A percentile compares a stretch with the other conserved stretches of the same genome.
Evolutionary conservation across 2,113 vertebrate species (phyloP).

Genomic region (Brevimyrus niger): DNA sequence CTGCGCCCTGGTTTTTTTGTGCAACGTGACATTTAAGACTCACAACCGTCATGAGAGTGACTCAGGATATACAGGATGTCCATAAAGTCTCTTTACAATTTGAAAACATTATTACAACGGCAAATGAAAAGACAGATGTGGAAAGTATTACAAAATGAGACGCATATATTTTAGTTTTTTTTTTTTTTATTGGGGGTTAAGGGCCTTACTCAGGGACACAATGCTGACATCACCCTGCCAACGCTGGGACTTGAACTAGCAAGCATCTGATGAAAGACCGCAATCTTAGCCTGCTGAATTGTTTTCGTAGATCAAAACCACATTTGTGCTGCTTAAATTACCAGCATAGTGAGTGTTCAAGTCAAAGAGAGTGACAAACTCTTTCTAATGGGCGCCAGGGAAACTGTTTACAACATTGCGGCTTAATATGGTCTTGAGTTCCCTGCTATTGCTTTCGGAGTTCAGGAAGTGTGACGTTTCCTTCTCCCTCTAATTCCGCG

Average conservation of each 20-base stretch:
- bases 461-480: neutral
- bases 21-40: neutral
- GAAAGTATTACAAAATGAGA: no score
- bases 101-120: no score
- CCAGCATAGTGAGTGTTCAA: neutral
- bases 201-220: neutral
- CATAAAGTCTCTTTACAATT: no score
- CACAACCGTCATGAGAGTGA: neutral
- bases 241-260: neutral
- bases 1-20: neutral
- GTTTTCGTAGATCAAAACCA: neutral
- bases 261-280: neutral
- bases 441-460: neutral
- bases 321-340: neutral
- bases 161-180: no score
- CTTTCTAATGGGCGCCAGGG: neutral
- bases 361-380: neutral
- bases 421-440: neutral
- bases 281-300: neutral
- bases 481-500: neutral
- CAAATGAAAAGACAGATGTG: no score
- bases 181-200: neutral
- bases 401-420: neutral
- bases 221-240: neutral
- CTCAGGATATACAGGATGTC: neutral